Conservation (phyloP, 2,113 vertebrate genomes). For the Dicerorhinus sumatrensis region DNA sequence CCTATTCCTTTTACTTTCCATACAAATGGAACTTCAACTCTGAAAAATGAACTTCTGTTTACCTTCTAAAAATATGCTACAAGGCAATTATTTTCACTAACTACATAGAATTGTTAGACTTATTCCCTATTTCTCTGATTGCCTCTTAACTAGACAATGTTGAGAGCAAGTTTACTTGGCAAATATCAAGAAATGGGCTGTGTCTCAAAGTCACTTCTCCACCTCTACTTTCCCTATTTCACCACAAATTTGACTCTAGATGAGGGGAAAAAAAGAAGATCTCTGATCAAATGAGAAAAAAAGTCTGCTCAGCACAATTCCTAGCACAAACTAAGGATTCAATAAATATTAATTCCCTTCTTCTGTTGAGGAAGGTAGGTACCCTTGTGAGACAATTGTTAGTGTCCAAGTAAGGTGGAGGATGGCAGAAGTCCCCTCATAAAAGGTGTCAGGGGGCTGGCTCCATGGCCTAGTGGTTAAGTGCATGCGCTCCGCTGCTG, state of each 20-base stretch:
- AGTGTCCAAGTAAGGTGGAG: background rate
- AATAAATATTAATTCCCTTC: background rate
- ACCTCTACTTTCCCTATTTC: background rate
- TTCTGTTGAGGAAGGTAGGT: background rate
- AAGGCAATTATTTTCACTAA: background rate
- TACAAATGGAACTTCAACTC: background rate
- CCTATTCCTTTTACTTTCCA: background rate
- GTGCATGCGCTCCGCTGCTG: too few relatives aligned
- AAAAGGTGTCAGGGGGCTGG: background rate
- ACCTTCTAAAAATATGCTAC: background rate
- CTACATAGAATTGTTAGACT: background rate
- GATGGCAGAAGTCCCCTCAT: fast-evolving
- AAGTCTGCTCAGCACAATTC: background rate
- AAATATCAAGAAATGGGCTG: background rate
- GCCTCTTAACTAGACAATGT: background rate
- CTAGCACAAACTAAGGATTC: background rate
- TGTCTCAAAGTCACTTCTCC: background rate
- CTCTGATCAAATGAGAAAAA: background rate
- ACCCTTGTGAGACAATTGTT: background rate
- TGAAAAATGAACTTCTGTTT: background rate
- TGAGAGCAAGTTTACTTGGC: background rate
- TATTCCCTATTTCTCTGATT: background rate
- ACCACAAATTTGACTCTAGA: background rate
- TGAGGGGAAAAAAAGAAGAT: background rate
- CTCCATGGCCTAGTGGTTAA: too few relatives aligned